Base-by-base conservation (phyloP, 2,888 invertebrate species). In the Ametastegia equiseti region DNA sequence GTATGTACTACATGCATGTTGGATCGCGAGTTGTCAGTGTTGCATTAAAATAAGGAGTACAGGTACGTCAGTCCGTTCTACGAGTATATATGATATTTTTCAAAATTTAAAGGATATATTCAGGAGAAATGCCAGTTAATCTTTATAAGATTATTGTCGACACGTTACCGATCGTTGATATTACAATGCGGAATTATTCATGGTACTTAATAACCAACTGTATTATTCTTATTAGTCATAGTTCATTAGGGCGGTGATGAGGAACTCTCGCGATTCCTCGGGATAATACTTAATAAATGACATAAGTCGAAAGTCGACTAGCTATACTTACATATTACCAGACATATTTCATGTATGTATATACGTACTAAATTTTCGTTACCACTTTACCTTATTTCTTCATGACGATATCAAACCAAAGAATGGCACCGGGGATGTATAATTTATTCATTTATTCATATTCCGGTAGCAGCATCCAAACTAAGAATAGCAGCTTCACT, bases 401-500 rank as follows among this genome's bases (percentile, higher is more conserved):
- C n/a, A 60, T 3, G 7, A n/a, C n/a, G 65, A 65, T n/a, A n/a
- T 36, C 19, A 65, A 65, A 65, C 36, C 33, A 67, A 67, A 67
- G 39, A 39, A 13, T 67, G 65, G 19, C 36, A 39, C 54, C 47
- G 47, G 19, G 75, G 33, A 9, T 60, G 39, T 65, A 81, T 73
- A 54, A 36, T 42, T 42, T 60, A n/a, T n/a, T n/a, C 60, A 79
- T 2, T 33, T 50, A 47, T 30, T 71, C 23, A 45, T 45, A 47
- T 54, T 71, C 30, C 47, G 13, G 11, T 30, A 71, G 23, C 27
- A 11, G 23, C 54, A 80, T 83, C 80, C 80, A 81, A 79, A 45
- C 65, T 67, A 57, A 80, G 80, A 83, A 78, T 80, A 82, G 42
- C 42, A 42, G 42, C 42, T 6, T 42, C 42, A 42, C 5, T 6